These are phyloP conservation scores for Cyrtodaria siliqua DNA, from an alignment of 2,888 invertebrate genomes.

Conservation along the genomic window DNA sequence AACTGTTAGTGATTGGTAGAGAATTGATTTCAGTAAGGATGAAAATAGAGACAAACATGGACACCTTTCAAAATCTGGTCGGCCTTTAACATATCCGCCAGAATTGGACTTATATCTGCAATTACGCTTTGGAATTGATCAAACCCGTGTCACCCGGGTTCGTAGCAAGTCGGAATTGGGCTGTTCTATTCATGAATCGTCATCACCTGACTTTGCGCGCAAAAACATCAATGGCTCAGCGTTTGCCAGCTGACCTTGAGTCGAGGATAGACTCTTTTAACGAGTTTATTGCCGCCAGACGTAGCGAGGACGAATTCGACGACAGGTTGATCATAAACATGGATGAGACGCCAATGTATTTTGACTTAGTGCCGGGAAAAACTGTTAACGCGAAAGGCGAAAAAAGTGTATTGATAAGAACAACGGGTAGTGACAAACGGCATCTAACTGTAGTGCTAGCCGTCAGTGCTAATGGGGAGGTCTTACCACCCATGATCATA, in stretches of 20 bases:
- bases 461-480: constrained; percentile 6
- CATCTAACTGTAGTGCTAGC: constrained; percentile 39
- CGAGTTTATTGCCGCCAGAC: constrained; percentile 9
- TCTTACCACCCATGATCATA: constrained; percentile 35
- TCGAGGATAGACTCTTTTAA: constrained; percentile 29
- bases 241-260: constrained; percentile 31
- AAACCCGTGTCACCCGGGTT: constrained; percentile 8
- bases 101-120: constrained; percentile 20
- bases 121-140: constrained; percentile 7
- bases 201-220: constrained; percentile 17
- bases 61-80: not conserved
- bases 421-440: constrained; percentile 35
- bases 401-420: constrained; percentile 18
- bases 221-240: constrained; percentile 26
- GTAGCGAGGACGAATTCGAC: constrained; percentile 41
- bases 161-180: constrained; percentile 34
- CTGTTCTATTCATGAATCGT: constrained; percentile 19
- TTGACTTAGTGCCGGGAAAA: constrained; percentile 29
- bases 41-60: too few relatives aligned
- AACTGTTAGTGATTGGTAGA: too few relatives aligned
- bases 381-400: constrained; percentile 21
- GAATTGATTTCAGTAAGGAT: too few relatives aligned
- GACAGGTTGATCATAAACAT: constrained; percentile 45
- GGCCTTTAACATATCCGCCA: constrained; percentile 21
- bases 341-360: constrained; percentile 46